Base-by-base conservation (phyloP, 2,797 vertebrate genomes). In the Sylvilagus floridanus region DNA sequence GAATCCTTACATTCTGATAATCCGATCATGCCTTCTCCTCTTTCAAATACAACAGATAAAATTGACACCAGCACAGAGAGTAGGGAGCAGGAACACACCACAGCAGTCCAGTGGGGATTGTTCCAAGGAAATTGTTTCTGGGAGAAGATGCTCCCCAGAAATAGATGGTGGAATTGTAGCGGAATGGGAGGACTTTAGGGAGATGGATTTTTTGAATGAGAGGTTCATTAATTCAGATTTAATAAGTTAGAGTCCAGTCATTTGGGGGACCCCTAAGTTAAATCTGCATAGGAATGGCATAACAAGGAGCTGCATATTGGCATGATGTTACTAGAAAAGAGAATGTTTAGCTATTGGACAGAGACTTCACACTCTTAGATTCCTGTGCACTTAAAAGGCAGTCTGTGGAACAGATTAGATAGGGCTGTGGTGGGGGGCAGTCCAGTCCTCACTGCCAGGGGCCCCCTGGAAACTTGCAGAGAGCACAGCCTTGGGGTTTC, bases 141-240 rank as follows among this genome's bases (percentile, higher is more conserved):
- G 32, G 93, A 50, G 17, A 72, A n/a, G 11, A 9, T 42, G 14
- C 17, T 16, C 16, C 71, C 42, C 30, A 19, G 0, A 1, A 9
- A 5, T 26, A 8, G n/a, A 12, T 6, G 5, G 21, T 21, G 5
- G 30, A 16, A 54, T 7, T 62, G 17, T 9, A 84, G 52, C 65
- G 13, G 22, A 26, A 72, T 1, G 22, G 13, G 42, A 90, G 16
- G 14, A 72, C n/a, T 95, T 86, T 52, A 78, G 22, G 73, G 19
- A 77, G 22, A 72, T 65, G 35, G 24, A 62, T 81, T 93, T 54
- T 37, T 88, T 63, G 12, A 94, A 84, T 84, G 87, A 82, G 90
- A 86, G 21, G 4, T 76, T 90, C 8, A 42, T 54, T 50, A 42
- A 69, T 52, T 89, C 37, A 85, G 69, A 86, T 32, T 63, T 50